Evolutionary conservation across 2,888 invertebrate species (phyloP).

Genomic region (Syrphus vitripennis): DNA sequence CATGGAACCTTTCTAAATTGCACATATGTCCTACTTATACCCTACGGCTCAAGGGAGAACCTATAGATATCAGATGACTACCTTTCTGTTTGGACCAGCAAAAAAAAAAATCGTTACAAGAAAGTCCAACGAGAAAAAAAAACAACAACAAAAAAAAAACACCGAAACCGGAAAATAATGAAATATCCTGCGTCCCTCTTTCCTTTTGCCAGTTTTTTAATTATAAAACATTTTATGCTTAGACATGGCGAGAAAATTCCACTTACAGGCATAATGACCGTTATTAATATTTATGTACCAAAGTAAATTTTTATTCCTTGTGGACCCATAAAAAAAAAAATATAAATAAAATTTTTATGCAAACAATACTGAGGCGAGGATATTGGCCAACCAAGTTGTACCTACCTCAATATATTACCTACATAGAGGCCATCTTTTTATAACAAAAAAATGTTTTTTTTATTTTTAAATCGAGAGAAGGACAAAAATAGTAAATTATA

Average conservation of each 20-base stretch:
- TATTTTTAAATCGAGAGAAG: neutral
- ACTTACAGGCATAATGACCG: slow-evolving; percentile 69
- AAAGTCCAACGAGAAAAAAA: slow-evolving; percentile 2
- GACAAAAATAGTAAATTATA: neutral
- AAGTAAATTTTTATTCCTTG: slow-evolving; percentile 65
- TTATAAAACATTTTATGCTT: slow-evolving; percentile 65
- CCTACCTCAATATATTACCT: neutral
- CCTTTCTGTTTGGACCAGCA: neutral
- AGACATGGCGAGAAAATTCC: slow-evolving; percentile 69
- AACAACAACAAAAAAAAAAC: neutral
- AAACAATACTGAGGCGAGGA: slow-evolving; percentile 23
- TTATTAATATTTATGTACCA: slow-evolving; percentile 69
- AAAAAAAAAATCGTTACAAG: neutral
- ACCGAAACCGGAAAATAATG: slow-evolving; percentile 48
- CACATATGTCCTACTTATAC: slow-evolving; percentile 46
- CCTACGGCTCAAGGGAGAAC: neutral
- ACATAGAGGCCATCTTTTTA: neutral
- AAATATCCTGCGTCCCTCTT: slow-evolving; percentile 43
- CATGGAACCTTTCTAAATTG: slow-evolving; percentile 6
- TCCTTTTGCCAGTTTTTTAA: slow-evolving; percentile 49
- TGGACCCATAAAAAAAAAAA: slow-evolving; percentile 57
- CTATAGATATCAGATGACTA: neutral
- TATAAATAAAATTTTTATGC: slow-evolving; percentile 37
- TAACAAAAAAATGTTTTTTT: neutral
- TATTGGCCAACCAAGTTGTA: too few relatives aligned